phyloP scores from a whole-genome alignment of 2,113 vertebrate species.

The Nothocercus julius region DNA sequence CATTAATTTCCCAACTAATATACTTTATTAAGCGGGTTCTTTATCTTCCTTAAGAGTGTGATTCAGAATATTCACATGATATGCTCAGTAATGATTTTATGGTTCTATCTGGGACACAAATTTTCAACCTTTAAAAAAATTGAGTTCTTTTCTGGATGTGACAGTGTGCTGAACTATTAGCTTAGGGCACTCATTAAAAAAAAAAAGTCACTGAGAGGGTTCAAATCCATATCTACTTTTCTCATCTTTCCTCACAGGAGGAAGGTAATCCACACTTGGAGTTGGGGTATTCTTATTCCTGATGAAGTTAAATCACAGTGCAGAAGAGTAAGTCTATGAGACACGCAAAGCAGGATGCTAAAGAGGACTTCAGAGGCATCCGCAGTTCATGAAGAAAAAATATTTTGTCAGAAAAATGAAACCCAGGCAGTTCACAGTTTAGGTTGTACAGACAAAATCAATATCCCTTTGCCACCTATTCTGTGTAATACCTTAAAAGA shows the following conservation, averaged over 20 bases:
- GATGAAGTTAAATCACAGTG: rapidly evolving
- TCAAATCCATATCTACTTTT: background rate
- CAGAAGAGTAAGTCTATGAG: background rate
- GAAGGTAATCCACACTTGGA: background rate
- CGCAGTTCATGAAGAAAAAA: background rate
- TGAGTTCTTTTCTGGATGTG: background rate
- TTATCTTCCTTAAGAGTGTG: background rate
- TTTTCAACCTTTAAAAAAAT: background rate
- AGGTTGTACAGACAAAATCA: background rate
- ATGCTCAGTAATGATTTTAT: background rate
- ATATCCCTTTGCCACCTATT: background rate
- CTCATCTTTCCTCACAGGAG: background rate
- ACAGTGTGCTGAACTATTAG: background rate
- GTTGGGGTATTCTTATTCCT: background rate
- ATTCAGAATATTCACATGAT: background rate
- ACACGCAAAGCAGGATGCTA: background rate
- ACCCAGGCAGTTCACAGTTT: background rate
- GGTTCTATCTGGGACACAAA: background rate
- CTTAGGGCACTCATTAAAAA: background rate
- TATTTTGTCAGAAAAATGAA: background rate
- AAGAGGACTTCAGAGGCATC: background rate
- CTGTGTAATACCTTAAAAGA: background rate
- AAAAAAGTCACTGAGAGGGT: background rate
- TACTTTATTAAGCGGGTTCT: background rate
- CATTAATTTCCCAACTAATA: background rate